Conservation (phyloP, 2,888 invertebrate species). For the Amblyjoppa fuscipennis region DNA sequence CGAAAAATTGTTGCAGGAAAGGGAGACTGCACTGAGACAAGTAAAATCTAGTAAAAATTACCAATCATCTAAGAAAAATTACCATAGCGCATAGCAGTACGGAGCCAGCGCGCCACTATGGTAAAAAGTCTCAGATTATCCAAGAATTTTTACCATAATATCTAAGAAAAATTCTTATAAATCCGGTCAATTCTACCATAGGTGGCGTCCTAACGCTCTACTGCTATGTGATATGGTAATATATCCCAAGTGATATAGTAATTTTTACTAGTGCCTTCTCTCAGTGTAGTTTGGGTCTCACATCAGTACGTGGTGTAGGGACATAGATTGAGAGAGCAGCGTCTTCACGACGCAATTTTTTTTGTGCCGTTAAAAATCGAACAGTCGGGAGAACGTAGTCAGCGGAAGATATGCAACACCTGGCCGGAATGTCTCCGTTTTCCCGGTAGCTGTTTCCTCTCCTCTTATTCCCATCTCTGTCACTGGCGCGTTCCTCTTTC, state of each 20-base stretch:
- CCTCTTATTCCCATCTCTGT: slow-evolving; percentile 25
- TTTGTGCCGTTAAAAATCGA: slow-evolving; percentile 31
- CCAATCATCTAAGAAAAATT: too few relatives aligned
- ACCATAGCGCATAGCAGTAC: too few relatives aligned
- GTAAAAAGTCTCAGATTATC: too few relatives aligned
- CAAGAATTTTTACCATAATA: too few relatives aligned
- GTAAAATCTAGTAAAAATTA: too few relatives aligned
- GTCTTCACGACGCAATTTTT: background rate
- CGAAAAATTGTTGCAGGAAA: slow-evolving; percentile 26
- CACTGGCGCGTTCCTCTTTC: slow-evolving; percentile 3
- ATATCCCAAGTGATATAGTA: too few relatives aligned
- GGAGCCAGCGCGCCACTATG: too few relatives aligned
- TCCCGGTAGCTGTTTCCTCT: slow-evolving; percentile 13
- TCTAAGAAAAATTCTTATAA: too few relatives aligned
- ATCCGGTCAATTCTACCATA: too few relatives aligned
- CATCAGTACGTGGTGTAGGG: slow-evolving; percentile 47
- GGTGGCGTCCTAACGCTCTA: too few relatives aligned
- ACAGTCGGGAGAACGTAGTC: slow-evolving; percentile 18
- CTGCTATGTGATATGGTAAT: too few relatives aligned
- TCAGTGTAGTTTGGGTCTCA: background rate
- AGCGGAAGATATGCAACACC: slow-evolving; percentile 58
- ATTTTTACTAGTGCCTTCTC: too few relatives aligned
- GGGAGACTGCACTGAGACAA: background rate
- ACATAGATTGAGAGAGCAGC: slow-evolving; percentile 7
- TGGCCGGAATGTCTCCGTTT: slow-evolving; percentile 39